These are phyloP conservation scores for Rhabditoides inermis DNA, from an alignment of 2,888 invertebrate genomes.

Conservation along the genomic window DNA sequence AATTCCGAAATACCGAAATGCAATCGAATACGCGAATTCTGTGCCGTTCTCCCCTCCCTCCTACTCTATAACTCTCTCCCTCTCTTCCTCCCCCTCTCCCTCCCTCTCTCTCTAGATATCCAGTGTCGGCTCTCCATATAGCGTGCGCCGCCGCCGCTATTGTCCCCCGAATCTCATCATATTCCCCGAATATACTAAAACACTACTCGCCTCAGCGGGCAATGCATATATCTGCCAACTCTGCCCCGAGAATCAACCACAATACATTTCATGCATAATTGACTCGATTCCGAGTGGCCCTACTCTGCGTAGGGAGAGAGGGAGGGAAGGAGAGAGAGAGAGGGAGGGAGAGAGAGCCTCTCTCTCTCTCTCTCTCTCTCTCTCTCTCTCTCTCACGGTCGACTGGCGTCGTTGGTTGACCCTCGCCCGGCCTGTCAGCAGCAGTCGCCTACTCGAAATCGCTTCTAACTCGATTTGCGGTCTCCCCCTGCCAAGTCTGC, in stretches of 20 bases:
- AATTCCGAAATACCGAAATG: background rate
- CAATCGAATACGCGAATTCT: slow-evolving; percentile 4
- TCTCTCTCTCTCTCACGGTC: background rate
- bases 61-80: slow-evolving; percentile 1
- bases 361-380: background rate
- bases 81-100: slow-evolving; percentile 1
- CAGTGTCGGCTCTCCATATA: background rate
- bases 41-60: slow-evolving; percentile 1
- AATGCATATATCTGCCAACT: too few relatives aligned
- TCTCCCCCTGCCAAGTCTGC: background rate
- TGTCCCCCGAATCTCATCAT: too few relatives aligned
- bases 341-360: background rate
- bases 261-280: too few relatives aligned
- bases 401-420: background rate
- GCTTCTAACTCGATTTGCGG: background rate
- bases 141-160: background rate
- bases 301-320: too few relatives aligned
- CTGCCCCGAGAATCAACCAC: too few relatives aligned
- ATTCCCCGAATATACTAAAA: too few relatives aligned
- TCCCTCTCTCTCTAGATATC: slow-evolving; percentile 1
- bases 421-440: background rate
- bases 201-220: too few relatives aligned
- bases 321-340: too few relatives aligned
- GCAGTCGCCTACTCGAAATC: slow-evolving; percentile 1
- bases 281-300: too few relatives aligned